A percentile compares a stretch with the other conserved stretches of the same genome.
Conservation (phyloP, 2,797 vertebrate genomes). For the Squalus acanthias region DNA sequence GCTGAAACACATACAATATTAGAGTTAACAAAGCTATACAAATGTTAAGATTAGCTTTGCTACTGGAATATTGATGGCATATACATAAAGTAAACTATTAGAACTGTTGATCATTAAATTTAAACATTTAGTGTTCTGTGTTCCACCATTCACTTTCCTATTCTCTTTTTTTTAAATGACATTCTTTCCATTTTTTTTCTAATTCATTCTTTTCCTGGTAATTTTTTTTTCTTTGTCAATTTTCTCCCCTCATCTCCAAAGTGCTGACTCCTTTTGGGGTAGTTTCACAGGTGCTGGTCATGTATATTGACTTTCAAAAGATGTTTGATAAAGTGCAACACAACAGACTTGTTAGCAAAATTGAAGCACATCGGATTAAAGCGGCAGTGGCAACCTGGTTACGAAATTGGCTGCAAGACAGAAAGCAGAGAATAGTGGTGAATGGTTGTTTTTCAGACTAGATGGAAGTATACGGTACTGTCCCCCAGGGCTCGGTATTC, state of each 20-base stretch:
- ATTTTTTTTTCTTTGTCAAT: background rate
- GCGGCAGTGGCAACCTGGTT: background rate
- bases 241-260: background rate
- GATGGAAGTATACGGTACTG: background rate
- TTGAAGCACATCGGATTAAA: background rate
- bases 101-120: constrained; percentile 27
- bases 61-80: background rate
- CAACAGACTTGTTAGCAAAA: background rate
- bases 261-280: background rate
- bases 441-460: background rate
- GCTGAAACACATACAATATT: background rate
- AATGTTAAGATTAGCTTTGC: background rate
- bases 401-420: background rate
- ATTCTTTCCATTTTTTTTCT: background rate
- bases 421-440: background rate
- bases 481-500: background rate
- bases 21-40: no score
- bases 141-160: background rate
- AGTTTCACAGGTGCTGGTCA: background rate
- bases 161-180: background rate
- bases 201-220: background rate
- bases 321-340: background rate
- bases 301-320: background rate
- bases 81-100: background rate
- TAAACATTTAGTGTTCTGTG: background rate